Evolutionary conservation across 2,888 invertebrate species (phyloP).

Genomic region (Steinernema hermaphroditum): DNA sequence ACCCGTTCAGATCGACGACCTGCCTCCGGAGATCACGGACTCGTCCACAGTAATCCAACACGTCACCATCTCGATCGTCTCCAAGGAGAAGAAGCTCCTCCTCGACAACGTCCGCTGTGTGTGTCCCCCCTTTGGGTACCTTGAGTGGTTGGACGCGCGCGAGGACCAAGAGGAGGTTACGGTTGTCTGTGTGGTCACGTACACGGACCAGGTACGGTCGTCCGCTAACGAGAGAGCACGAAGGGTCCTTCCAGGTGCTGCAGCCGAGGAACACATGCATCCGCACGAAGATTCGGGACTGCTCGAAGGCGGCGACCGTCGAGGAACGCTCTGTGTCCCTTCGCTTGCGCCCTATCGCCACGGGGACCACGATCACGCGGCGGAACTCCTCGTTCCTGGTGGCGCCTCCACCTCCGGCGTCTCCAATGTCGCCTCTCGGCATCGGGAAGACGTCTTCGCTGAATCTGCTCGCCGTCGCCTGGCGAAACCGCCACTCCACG

Average conservation of each 20-base stretch:
- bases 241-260: conserved; percentile 26
- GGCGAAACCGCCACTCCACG: neutral
- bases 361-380: conserved; percentile 39
- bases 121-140: conserved; percentile 50
- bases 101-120: conserved; percentile 45
- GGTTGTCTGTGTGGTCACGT: conserved; percentile 41
- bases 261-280: conserved; percentile 46
- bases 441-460: neutral
- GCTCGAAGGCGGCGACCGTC: conserved; percentile 38
- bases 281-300: conserved; percentile 37
- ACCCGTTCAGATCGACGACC: conserved; percentile 33
- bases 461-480: conserved; percentile 8
- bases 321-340: conserved; percentile 39
- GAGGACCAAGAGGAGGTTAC: conserved; percentile 33
- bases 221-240: neutral
- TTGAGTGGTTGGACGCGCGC: conserved; percentile 43
- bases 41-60: conserved; percentile 48
- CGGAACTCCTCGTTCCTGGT: conserved; percentile 38
- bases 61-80: conserved; percentile 41
- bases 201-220: conserved; percentile 45
- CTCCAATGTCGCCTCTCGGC: neutral
- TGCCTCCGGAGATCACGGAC: conserved; percentile 44
- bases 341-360: conserved; percentile 36
- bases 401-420: neutral
- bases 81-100: conserved; percentile 36